phyloP scores from a whole-genome alignment of 2,797 vertebrate genomes.

The Sebastes dallii region DNA sequence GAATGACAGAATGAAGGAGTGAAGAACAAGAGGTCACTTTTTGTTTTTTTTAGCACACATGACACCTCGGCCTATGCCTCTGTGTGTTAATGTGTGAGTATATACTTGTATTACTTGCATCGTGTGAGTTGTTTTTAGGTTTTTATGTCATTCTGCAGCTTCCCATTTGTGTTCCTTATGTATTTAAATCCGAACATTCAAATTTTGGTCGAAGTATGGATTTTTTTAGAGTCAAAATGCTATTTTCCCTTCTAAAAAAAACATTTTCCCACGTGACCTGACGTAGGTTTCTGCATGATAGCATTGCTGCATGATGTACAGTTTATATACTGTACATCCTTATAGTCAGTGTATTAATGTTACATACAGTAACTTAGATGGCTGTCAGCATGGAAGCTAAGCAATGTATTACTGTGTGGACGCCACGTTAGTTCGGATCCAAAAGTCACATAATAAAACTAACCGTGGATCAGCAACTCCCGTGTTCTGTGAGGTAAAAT shows the following conservation, averaged over 20 bases:
- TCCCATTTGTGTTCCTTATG: accelerated
- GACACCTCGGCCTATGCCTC: not conserved
- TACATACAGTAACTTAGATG: not conserved
- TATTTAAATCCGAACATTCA: not conserved
- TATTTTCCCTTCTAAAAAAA: too few relatives aligned
- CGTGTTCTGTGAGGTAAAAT: not conserved
- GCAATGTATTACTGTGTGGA: too few relatives aligned
- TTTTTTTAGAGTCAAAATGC: not conserved
- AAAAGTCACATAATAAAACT: not conserved
- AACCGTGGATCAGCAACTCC: not conserved
- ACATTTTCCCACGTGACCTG: not conserved
- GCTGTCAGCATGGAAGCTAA: not conserved
- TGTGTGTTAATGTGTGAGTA: not conserved
- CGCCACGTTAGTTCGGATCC: not conserved
- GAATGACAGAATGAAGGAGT: not conserved
- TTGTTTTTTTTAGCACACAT: not conserved
- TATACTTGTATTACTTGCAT: not conserved
- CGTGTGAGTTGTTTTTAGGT: not conserved
- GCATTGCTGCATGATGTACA: too few relatives aligned
- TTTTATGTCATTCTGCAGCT: too few relatives aligned
- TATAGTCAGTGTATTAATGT: not conserved
- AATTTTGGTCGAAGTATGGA: not conserved
- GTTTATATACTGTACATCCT: not conserved
- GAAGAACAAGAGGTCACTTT: constrained; percentile 25
- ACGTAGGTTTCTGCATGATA: accelerated